Conservation (phyloP, 2,888 invertebrate species). For the Liodrosophila aerea region DNA sequence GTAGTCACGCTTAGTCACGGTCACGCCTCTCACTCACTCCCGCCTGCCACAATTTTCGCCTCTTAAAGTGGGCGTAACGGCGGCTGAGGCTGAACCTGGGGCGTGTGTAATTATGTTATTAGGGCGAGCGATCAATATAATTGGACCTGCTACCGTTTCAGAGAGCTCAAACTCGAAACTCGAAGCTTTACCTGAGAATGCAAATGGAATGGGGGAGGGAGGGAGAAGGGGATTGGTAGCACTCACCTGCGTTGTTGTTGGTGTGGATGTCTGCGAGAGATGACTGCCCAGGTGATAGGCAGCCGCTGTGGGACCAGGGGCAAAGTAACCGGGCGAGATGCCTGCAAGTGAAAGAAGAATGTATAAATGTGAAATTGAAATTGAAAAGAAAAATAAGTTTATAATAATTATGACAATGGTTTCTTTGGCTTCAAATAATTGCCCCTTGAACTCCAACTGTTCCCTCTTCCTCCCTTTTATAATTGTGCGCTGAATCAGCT, state of each 20-base stretch:
- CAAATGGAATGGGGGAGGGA: not conserved
- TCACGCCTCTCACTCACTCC: constrained; percentile 13
- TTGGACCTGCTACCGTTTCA: constrained; percentile 71
- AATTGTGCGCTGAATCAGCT: constrained; percentile 80
- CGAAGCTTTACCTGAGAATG: not conserved
- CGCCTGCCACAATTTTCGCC: constrained; percentile 60
- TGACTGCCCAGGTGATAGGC: constrained; percentile 83
- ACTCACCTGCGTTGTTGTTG: constrained; percentile 82
- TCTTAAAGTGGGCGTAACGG: constrained; percentile 79
- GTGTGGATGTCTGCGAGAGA: constrained; percentile 82
- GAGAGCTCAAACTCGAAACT: not conserved
- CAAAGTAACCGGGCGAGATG: constrained; percentile 83
- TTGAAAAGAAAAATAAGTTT: constrained; percentile 30
- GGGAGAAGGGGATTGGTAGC: no score
- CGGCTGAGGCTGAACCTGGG: constrained; percentile 40
- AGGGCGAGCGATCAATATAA: constrained; percentile 62
- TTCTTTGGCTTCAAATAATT: constrained; percentile 67
- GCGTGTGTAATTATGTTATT: constrained; percentile 78
- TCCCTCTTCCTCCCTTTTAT: constrained; percentile 30
- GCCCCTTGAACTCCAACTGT: constrained; percentile 61
- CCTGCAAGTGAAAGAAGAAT: constrained; percentile 71
- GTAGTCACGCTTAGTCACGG: constrained; percentile 70
- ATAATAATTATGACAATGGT: constrained; percentile 56
- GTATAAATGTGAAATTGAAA: constrained; percentile 4
- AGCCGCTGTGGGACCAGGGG: constrained; percentile 82